Base-by-base conservation (phyloP, 1,140 invertebrate genomes). In the Phymorhynchus buccinoides region DNA sequence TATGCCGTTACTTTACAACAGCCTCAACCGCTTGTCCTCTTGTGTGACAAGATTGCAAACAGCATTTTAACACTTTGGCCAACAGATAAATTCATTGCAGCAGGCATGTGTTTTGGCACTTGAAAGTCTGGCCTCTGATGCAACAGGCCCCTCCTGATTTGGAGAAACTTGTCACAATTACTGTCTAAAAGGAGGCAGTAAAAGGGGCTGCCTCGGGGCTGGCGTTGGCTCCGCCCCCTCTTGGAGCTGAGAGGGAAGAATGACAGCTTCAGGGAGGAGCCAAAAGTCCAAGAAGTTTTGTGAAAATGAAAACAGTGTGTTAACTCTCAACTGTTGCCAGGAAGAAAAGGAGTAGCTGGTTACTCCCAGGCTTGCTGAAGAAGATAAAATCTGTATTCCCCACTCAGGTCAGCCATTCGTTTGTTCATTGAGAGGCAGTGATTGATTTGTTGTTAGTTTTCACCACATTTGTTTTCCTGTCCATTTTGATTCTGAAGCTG, bases 251-350 rank as follows among this genome's bases (percentile, higher is more conserved):
- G 56, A 22, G 56, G 56, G 56, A 62, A 62, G 56, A 62, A 22
- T 62, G 56, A 27, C 56, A 62, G 12, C 56, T 22, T 62, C 22
- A 62, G 56, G 56, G 56, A 62, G 56, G 56, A 62, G 56, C 56
- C 56, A 62, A 62, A 62, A 62, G 56, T 62, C 56, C 22, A 14
- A 62, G 56, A 62, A 14, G 22, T 14, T 62, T 62, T 62, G 56
- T 22, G 56, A 62, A 62, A 62, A 62, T 62, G 56, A 62, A 62
- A 62, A 62, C 56, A 62, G 56, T 62, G n/a, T 62, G 56, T 62
- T 62, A 22, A 62, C 56, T 62, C 56, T 22, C 56, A 62, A 62
- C 4, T 27, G 1, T 22, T 62, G 56, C 56, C 56, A 27, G 22
- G 56, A 62, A 62, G 56, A 62, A 27, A 62, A 27, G 1, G 22